Conservation (phyloP, 2,797 vertebrate genomes). For the Hemitrygon akajei region DNA sequence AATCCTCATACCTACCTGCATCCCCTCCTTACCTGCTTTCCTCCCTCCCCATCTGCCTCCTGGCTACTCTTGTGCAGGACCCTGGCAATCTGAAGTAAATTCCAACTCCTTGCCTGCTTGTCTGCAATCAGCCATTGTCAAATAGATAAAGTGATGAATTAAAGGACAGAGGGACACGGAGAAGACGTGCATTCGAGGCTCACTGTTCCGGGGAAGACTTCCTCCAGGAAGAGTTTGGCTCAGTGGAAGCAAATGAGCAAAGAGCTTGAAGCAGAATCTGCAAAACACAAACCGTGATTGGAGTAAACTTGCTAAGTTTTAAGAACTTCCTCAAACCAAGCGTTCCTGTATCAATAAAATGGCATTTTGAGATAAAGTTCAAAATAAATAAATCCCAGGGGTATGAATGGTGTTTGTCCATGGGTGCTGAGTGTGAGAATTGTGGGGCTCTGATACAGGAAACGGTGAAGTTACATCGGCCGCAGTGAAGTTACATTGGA, state of each 20-base stretch:
- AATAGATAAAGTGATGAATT: neutral
- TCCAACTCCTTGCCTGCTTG: neutral
- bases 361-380: neutral
- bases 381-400: neutral
- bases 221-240: neutral
- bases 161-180: no score
- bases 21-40: neutral
- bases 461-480: no score
- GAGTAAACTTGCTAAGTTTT: neutral
- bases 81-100: neutral
- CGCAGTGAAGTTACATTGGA: neutral
- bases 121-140: neutral
- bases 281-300: neutral
- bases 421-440: neutral
- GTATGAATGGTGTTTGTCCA: neutral
- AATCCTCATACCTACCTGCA: no score
- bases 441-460: neutral
- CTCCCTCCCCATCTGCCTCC: neutral
- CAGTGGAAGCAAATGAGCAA: neutral
- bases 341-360: neutral
- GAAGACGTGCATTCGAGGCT: neutral
- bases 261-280: neutral
- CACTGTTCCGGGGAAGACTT: neutral
- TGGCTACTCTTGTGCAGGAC: neutral
- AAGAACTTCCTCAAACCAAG: neutral